These are phyloP conservation scores for Hypsopygia costalis DNA, from an alignment of 2,888 invertebrate genomes.

Conservation along the genomic window DNA sequence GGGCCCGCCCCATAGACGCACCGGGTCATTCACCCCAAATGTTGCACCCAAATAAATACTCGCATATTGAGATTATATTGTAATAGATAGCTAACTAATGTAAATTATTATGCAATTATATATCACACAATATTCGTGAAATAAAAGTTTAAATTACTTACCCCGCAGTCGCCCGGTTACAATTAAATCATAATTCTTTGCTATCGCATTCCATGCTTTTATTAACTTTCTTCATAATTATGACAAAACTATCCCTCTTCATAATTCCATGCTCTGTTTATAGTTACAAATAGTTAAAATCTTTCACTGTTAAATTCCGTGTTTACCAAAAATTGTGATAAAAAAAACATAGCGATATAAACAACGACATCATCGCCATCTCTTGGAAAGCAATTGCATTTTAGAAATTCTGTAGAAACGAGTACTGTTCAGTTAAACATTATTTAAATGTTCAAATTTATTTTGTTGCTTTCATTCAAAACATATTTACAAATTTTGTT, in stretches of 20 bases:
- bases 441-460: too few relatives aligned
- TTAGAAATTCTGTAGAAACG: neutral
- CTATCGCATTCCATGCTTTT: neutral
- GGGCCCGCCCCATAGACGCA: conserved; percentile 26
- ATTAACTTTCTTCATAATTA: neutral
- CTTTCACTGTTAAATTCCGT: neutral
- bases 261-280: neutral
- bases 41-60: conserved; percentile 26
- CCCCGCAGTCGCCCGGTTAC: neutral
- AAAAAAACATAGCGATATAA: neutral
- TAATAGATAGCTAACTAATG: too few relatives aligned
- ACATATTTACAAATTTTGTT: too few relatives aligned
- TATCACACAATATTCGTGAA: too few relatives aligned
- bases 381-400: neutral
- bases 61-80: neutral
- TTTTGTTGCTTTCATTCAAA: too few relatives aligned
- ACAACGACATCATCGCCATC: neutral
- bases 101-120: too few relatives aligned
- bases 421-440: too few relatives aligned
- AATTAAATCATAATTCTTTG: neutral
- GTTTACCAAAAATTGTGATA: conserved; percentile 4
- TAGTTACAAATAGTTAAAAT: neutral
- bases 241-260: neutral
- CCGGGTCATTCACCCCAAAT: conserved; percentile 40
- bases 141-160: neutral